Evolutionary conservation across 2,797 vertebrate genomes (phyloP).

Genomic region (Falco naumanni): DNA sequence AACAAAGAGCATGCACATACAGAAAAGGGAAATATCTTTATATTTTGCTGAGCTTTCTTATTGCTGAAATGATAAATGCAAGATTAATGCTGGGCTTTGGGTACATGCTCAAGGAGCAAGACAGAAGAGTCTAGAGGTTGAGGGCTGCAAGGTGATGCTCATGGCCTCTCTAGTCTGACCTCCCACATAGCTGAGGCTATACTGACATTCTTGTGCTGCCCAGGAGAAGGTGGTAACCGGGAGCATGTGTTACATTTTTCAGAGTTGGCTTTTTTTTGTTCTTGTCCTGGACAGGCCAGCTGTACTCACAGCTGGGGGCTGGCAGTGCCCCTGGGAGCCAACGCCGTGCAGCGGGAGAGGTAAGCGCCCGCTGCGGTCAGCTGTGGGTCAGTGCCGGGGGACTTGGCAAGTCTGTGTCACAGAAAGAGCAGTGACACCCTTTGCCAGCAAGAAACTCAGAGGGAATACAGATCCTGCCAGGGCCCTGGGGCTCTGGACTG

Average conservation of each 20-base stretch:
- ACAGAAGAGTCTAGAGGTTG: not conserved
- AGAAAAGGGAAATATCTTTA: not conserved
- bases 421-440: not conserved
- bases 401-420: not conserved
- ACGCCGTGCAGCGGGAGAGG: rapidly evolving
- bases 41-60: not conserved
- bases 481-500: not conserved
- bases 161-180: not conserved
- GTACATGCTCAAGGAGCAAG: not conserved
- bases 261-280: not conserved
- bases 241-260: not conserved
- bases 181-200: not conserved
- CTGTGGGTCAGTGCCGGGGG: not conserved
- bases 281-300: not conserved
- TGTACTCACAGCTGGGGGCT: not conserved
- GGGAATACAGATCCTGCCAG: not conserved
- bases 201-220: not conserved
- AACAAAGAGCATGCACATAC: not conserved
- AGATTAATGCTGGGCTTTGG: not conserved
- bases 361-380: not conserved
- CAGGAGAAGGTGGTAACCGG: not conserved
- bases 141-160: not conserved
- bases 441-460: rapidly evolving
- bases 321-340: not conserved
- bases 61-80: not conserved